Conservation (phyloP, 2,797 vertebrate genomes). For the Spatula clypeata region DNA sequence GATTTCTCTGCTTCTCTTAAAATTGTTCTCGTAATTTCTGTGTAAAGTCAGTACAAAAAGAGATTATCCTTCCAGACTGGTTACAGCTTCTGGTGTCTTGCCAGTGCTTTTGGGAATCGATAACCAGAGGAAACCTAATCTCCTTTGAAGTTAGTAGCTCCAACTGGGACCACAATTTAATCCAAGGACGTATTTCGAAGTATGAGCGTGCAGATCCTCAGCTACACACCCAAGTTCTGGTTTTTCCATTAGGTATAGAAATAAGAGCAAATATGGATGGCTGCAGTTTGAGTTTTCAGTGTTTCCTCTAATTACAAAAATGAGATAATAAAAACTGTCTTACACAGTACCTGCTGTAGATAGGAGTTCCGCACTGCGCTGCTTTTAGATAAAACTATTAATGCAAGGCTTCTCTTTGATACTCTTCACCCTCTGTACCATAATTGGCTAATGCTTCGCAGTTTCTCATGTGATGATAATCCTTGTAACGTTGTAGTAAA, state of each 20-base stretch:
- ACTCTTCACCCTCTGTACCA: neutral
- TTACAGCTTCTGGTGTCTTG: neutral
- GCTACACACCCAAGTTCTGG: neutral
- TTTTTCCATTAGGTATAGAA: constrained; percentile 13
- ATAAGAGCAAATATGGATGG: neutral
- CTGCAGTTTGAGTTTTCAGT: constrained; percentile 31
- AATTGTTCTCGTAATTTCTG: neutral
- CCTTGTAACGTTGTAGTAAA: neutral
- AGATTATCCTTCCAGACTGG: neutral
- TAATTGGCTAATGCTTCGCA: neutral
- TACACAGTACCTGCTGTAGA: neutral
- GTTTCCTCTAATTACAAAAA: constrained; percentile 63
- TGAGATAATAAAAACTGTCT: constrained; percentile 43
- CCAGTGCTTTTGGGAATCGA: neutral
- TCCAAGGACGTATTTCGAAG: neutral
- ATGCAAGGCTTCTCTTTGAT: neutral
- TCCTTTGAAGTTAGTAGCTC: neutral
- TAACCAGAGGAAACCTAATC: neutral
- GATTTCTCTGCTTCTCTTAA: neutral
- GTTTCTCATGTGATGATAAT: neutral
- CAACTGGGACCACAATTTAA: neutral
- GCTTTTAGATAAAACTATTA: constrained; percentile 32
- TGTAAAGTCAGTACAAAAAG: neutral
- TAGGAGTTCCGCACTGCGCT: neutral
- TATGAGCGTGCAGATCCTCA: neutral